Percentiles rank a stretch among this genome's conserved stretches.
Evolutionary conservation across 2,113 vertebrate genomes (phyloP).

Genomic region (Hypocryptadius cinnamomeus): DNA sequence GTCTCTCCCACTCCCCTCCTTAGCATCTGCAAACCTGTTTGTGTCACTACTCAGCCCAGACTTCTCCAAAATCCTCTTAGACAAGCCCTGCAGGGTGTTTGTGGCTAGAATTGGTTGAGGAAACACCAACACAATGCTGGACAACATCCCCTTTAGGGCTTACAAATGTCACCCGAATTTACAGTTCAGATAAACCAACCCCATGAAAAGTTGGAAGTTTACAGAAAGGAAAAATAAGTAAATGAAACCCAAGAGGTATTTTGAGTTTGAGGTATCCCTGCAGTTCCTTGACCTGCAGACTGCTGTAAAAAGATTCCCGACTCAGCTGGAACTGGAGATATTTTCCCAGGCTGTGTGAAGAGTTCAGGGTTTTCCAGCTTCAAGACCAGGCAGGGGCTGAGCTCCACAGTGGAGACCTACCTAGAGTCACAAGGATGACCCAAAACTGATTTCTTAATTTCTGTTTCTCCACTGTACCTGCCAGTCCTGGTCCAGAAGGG

Average conservation of each 20-base stretch:
- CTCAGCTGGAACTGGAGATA: not conserved
- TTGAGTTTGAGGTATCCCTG: not conserved
- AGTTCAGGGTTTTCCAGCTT: not conserved
- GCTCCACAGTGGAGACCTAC: not conserved
- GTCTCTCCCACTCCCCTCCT: not conserved
- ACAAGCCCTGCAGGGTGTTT: not conserved
- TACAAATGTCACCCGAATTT: accelerated
- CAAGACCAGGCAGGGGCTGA: not conserved
- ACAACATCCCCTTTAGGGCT: not conserved
- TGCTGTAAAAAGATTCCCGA: not conserved
- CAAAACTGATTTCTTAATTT: not conserved
- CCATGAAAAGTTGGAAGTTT: not conserved
- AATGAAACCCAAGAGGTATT: not conserved
- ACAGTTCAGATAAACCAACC: not conserved
- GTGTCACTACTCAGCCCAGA: not conserved
- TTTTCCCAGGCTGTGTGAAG: not conserved
- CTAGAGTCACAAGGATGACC: not conserved
- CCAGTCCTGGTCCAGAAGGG: not conserved
- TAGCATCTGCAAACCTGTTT: not conserved
- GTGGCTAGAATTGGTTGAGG: not conserved
- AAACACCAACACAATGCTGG: accelerated
- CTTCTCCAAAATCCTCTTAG: not conserved
- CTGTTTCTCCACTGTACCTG: not conserved
- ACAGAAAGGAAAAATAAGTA: not conserved
- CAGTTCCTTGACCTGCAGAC: not conserved